Evolutionary conservation across 2,113 vertebrate genomes (phyloP), one percentile per base, ranked within the genome.

Genomic region (Muscicapa adusta): DNA sequence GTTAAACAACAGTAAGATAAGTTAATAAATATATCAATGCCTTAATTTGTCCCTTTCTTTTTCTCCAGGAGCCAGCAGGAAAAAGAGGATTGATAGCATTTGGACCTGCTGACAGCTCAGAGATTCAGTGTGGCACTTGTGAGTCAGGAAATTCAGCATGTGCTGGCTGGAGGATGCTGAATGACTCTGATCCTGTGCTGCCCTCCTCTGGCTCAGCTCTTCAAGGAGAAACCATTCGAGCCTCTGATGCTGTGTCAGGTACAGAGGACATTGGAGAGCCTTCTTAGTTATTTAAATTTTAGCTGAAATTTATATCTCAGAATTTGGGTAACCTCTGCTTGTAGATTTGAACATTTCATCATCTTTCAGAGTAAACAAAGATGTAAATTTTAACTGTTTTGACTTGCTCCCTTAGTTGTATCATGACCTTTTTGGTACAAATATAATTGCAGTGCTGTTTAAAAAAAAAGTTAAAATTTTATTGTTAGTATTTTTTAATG

Each of bases 171-270:
- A 94, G 87, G 81, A 96, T 96, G 96, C 95, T 96, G 89, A 96
- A 74, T 96, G 95, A 96, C 72, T 94, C 63, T 73, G 93, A 96
- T 91, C 85, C 29, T 36, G 70, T 92, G 74, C 74, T 95, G 89
- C 85, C 91, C 71, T 96, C 93, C 18, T 74, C 93, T 92, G 91
- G 91, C 38, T 76, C 62, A 82, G 70, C 71, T 68, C 91, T 93
- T 50, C 71, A 22, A 15, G 83, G 63, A 91, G 88, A 94, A 85
- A 53, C 60, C 53, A 9, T 86, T 89, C 38, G 6, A 72, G n/a
- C 74, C 45, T 93, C 92, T 93, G 47, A 85, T 91, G 85, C 82
- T 88, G 61, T 81, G 68, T 61, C 91, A 97, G 98, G 98, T 98
- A 98, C 97, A 92, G 76, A 87, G 63, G 73, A 61, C 40, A 6